Percentiles rank a stretch among this genome's conserved stretches.
phyloP scores from a whole-genome alignment of 2,113 vertebrate species.

The Gnathonemus longibarbis region DNA sequence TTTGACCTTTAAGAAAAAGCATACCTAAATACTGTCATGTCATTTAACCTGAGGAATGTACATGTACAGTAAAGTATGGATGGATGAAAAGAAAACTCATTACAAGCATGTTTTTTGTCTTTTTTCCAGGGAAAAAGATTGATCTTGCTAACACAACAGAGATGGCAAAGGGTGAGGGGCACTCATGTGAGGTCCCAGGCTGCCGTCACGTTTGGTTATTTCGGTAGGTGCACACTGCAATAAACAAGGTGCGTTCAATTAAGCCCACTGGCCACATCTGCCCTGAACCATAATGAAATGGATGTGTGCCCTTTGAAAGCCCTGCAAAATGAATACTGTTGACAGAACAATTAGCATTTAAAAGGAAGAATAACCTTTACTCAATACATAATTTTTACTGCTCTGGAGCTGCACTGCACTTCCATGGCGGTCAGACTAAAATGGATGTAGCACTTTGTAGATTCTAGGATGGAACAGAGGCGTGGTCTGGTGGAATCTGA shows the following conservation, averaged over 20 bases:
- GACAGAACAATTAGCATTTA: conserved; percentile 85
- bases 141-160: neutral
- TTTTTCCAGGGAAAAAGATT: neutral
- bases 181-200: neutral
- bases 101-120: neutral
- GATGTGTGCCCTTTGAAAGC: conserved; percentile 69
- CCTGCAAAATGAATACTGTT: conserved; percentile 72
- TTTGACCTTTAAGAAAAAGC: conserved; percentile 65
- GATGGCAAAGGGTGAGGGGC: neutral
- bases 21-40: conserved; percentile 64
- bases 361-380: conserved; percentile 76
- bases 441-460: neutral
- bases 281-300: conserved; percentile 57
- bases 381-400: conserved; percentile 71
- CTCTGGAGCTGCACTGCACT: conserved; percentile 63
- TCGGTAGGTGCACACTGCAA: conserved; percentile 31
- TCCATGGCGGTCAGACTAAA: conserved; percentile 46
- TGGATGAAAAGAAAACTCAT: neutral
- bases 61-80: neutral
- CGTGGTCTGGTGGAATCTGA: conserved; percentile 50
- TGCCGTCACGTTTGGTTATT: conserved; percentile 2
- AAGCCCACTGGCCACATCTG: conserved; percentile 44
- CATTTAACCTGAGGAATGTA: conserved; percentile 65
- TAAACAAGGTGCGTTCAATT: conserved; percentile 47
- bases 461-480: conserved; percentile 12